Conservation (phyloP, 1,140 invertebrate species). For the Cardiocondyla obscurior region DNA sequence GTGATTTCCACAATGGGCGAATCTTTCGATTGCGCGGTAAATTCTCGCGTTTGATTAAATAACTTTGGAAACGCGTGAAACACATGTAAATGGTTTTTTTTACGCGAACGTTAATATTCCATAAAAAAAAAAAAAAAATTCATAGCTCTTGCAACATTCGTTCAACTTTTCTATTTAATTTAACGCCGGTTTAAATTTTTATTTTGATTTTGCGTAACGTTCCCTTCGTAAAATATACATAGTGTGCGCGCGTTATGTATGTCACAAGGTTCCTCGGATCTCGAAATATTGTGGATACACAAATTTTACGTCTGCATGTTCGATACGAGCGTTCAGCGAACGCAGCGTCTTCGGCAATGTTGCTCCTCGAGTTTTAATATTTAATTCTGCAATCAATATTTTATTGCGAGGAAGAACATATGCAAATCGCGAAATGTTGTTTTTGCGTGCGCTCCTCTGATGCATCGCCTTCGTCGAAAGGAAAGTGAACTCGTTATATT, state of each 20-base stretch:
- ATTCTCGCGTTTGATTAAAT: slow-evolving; percentile 22
- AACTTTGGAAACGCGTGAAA: background rate
- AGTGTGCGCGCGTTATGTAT: too few relatives aligned
- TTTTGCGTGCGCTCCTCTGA: background rate
- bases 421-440: background rate
- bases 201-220: background rate
- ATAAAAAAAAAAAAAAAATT: background rate
- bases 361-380: too few relatives aligned
- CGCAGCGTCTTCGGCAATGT: background rate
- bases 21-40: slow-evolving; percentile 21
- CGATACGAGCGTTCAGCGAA: background rate
- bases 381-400: background rate
- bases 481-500: slow-evolving; percentile 11
- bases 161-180: background rate
- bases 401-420: background rate
- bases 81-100: background rate
- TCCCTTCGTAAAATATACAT: background rate
- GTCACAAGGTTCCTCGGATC: background rate
- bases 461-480: background rate
- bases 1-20: slow-evolving; percentile 16
- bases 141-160: background rate
- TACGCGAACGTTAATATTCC: background rate
- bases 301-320: background rate
- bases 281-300: background rate
- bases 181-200: background rate